Conservation (phyloP, 2,888 invertebrate genomes). For the Hofmannophila pseudospretella region DNA sequence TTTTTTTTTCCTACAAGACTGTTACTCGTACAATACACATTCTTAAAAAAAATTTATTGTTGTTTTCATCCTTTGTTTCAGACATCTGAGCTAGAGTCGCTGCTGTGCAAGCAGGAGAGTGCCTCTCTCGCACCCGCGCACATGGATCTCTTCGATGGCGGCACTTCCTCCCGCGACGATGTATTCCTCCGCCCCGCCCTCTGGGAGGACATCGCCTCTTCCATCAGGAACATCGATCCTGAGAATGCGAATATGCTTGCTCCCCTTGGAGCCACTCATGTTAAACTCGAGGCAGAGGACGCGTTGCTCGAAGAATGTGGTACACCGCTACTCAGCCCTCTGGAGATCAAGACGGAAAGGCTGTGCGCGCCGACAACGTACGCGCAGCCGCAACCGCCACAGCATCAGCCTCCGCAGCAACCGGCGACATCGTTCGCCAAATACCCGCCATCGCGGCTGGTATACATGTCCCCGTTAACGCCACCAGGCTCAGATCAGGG, state of each 20-base stretch:
- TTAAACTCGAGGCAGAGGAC: slow-evolving; percentile 87
- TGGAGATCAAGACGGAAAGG: slow-evolving; percentile 89
- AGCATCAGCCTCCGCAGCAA: slow-evolving; percentile 49
- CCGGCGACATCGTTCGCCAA: slow-evolving; percentile 56
- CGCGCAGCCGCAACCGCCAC: slow-evolving; percentile 49
- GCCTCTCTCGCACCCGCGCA: slow-evolving; percentile 79
- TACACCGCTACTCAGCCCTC: slow-evolving; percentile 85
- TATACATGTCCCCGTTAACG: slow-evolving; percentile 91
- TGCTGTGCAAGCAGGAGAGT: slow-evolving; percentile 87
- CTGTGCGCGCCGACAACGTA: slow-evolving; percentile 77
- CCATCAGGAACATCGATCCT: slow-evolving; percentile 93
- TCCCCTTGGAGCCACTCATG: slow-evolving; percentile 81
- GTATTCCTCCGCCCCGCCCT: slow-evolving; percentile 91
- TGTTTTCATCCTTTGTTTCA: no score
- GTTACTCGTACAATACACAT: no score
- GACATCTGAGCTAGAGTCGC: slow-evolving; percentile 88
- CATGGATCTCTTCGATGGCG: slow-evolving; percentile 75
- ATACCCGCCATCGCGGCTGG: slow-evolving; percentile 66
- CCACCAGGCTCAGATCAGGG: slow-evolving; percentile 94
- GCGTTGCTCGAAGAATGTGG: slow-evolving; percentile 78
- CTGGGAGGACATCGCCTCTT: slow-evolving; percentile 95
- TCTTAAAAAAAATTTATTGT: no score
- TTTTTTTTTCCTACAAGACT: no score
- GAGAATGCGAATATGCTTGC: slow-evolving; percentile 93
- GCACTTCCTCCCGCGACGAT: slow-evolving; percentile 83